phyloP scores from a whole-genome alignment of 2,113 vertebrate species.

The rat (Rattus norvegicus) region GRCr8 NC_086021.1:170905001-170905500 shows the following conservation, averaged over 20 bases:
- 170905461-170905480: neutral
- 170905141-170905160: neutral
- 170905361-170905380: fast-evolving
- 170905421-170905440: neutral
- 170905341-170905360: neutral
- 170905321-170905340: neutral
- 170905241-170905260: fast-evolving
- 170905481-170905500: neutral
- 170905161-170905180: neutral
- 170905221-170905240: neutral
- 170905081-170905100: neutral
- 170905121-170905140: neutral
- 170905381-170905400: neutral
- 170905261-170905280: fast-evolving
- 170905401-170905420: neutral
- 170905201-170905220: neutral
- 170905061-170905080: neutral
- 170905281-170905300: neutral
- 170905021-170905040: neutral
- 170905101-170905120: constrained; percentile 21
- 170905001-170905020: neutral
- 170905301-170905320: neutral
- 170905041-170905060: neutral
- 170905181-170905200: neutral
- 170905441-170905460: neutral